Base-by-base conservation (phyloP, 2,888 invertebrate genomes). In the Fragum whitleyi region DNA sequence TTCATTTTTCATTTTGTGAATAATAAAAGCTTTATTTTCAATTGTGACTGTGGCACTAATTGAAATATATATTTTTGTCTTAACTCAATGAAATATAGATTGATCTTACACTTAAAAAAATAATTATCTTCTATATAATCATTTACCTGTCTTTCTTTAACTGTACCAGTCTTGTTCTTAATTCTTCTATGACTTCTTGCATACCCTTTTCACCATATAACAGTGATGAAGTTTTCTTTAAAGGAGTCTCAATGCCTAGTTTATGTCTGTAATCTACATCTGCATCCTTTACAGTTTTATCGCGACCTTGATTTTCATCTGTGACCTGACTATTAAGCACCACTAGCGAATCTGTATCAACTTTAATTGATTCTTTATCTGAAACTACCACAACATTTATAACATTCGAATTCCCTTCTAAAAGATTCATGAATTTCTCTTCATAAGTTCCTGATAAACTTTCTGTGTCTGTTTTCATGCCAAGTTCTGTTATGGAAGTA, bases 141-240 rank as follows among this genome's bases (percentile, higher is more conserved):
- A 19, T 7, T 51, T 36, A 88, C 89, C 89, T 86, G 62, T 87
- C 87, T 71, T 88, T 85, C 73, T 89, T 89, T 6, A 89, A 75
- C 71, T 88, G 86, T 0, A 89, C 87, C 14, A 89, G 75, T 74
- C 86, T 85, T 68, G 81, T 86, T 39, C 89, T 77, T 16, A 88
- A 74, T 65, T 87, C 85, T 21, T 81, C 75, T n/a, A 88, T 65
- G 62, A 75, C 42, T 28, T 68, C 62, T 28, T 51, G 47, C 62
- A 70, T 32, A 6, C 53, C 53, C 29, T 51, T 70, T 32, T 59
- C 76, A 26, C 70, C 70, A 32, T 72, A 39, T 16, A 59, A 21
- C 23, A 72, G 14, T 16, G 72, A 72, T 23, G 72, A 72, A 0
- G 39, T 42, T 26, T 72, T 72, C 26, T 59, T 32, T 1, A 59